Conservation (phyloP, 2,888 invertebrate genomes). For the Tipula unca region DNA sequence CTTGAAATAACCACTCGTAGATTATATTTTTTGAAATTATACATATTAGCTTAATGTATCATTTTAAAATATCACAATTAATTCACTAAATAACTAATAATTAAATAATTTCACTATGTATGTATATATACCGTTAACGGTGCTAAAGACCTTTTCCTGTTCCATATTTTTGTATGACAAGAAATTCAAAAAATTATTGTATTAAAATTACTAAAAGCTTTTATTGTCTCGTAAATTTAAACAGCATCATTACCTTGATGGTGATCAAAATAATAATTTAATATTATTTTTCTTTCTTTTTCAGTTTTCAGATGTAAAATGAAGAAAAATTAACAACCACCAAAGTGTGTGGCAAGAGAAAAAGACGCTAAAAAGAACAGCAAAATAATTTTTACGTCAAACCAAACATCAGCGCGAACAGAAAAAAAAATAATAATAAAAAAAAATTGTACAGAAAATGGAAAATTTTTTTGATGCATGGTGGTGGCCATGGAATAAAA, state of each 20-base stretch:
- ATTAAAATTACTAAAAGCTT: background rate
- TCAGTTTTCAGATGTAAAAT: background rate
- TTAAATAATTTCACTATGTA: background rate
- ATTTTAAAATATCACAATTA: too few species aligned
- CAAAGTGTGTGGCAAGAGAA: background rate
- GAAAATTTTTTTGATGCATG: conserved; percentile 15
- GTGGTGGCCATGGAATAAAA: conserved; percentile 17
- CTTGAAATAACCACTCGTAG: background rate
- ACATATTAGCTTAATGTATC: too few species aligned
- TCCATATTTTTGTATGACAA: background rate
- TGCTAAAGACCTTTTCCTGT: background rate
- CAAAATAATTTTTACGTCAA: background rate
- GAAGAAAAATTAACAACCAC: background rate
- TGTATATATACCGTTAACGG: background rate
- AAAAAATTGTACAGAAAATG: background rate
- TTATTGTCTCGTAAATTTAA: background rate
- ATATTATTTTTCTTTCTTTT: background rate
- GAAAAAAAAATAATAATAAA: background rate
- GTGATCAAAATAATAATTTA: background rate
- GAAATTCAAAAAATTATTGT: too few species aligned
- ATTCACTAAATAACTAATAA: background rate
- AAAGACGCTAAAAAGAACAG: background rate
- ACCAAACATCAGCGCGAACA: background rate
- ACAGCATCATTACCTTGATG: background rate
- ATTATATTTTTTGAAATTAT: too few species aligned